These are phyloP conservation scores for Craterocephalus amniculus DNA, from an alignment of 2,797 vertebrate genomes.

Conservation along the genomic window DNA sequence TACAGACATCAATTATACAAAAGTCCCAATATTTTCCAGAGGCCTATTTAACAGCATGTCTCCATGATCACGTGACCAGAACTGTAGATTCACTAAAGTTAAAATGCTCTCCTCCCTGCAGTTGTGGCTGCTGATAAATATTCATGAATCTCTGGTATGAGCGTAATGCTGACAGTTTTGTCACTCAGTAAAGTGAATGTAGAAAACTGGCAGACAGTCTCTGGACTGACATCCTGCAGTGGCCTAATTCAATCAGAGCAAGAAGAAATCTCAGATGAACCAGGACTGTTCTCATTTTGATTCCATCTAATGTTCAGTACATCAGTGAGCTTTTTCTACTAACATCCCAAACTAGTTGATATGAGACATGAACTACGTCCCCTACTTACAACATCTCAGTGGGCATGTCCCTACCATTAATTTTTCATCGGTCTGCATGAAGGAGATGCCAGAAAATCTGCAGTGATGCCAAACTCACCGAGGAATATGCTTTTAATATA, in stretches of 20 bases:
- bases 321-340: constrained; percentile 23
- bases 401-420: constrained; percentile 48
- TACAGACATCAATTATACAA: neutral
- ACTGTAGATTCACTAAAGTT: constrained; percentile 3
- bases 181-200: constrained; percentile 14
- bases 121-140: constrained; percentile 13
- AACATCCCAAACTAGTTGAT: constrained; percentile 39
- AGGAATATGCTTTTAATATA: constrained; percentile 15
- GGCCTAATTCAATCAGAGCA: constrained; percentile 50
- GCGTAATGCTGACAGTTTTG: constrained; percentile 4
- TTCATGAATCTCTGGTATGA: constrained; percentile 15
- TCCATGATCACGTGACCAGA: neutral
- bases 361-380: constrained; percentile 44
- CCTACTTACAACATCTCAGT: constrained; percentile 46
- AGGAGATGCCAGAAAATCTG: constrained; percentile 31
- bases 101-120: constrained; percentile 9
- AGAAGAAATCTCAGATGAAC: constrained; percentile 27
- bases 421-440: constrained; percentile 52
- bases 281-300: constrained; percentile 22
- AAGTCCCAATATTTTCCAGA: neutral
- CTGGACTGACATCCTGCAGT: constrained; percentile 27
- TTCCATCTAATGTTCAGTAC: constrained; percentile 39
- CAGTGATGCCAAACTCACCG: constrained; percentile 19
- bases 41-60: neutral
- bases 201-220: constrained; percentile 11